Conservation (phyloP, 2,888 invertebrate species). For the Esperia sulphurella region DNA sequence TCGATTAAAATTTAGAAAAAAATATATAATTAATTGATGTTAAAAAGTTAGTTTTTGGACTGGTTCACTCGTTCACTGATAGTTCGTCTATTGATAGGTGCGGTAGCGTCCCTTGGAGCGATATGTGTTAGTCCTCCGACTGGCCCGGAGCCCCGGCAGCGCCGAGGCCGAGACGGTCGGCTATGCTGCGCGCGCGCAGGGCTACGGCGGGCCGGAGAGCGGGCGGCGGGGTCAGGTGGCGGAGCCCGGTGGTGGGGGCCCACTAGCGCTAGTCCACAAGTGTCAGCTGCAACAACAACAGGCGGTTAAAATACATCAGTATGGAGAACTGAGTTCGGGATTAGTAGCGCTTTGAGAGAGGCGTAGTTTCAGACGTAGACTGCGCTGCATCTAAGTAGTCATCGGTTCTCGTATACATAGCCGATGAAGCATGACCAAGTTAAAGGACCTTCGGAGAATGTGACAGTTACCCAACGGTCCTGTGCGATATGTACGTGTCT, state of each 20-base stretch:
- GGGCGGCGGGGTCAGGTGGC: constrained; percentile 82
- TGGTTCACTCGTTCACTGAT: background rate
- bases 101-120: background rate
- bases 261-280: constrained; percentile 71
- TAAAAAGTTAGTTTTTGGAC: background rate
- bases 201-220: constrained; percentile 67
- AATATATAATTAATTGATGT: background rate
- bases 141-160: constrained; percentile 39
- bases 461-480: no score
- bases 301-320: background rate
- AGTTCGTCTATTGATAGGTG: background rate
- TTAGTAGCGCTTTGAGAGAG: no score
- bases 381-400: no score
- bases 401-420: no score
- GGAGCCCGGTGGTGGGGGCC: constrained; percentile 73
- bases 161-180: constrained; percentile 38
- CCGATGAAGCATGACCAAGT: no score
- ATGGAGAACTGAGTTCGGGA: no score
- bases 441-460: no score
- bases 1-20: no score
- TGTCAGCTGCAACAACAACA: constrained; percentile 56
- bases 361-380: no score
- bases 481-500: no score
- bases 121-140: constrained; percentile 4
- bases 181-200: constrained; percentile 35